These are phyloP conservation scores for Agelastica alni DNA, from an alignment of 2,888 invertebrate species.

Conservation along the genomic window DNA sequence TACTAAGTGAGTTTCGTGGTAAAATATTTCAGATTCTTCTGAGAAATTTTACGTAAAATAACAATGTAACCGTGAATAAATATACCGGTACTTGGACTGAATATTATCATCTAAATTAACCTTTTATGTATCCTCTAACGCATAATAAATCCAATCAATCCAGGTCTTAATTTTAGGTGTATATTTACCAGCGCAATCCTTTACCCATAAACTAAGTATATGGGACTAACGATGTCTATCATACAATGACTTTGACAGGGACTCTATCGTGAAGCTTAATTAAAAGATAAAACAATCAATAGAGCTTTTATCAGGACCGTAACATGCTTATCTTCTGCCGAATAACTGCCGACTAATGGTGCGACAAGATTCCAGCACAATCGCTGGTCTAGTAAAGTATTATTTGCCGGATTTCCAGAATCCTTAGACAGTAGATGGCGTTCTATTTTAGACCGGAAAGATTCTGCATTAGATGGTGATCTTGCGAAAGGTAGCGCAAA, in stretches of 20 bases:
- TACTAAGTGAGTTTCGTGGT: too few species aligned
- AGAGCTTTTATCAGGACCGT: constrained; percentile 32
- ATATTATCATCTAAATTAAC: too few species aligned
- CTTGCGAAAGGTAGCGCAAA: too few species aligned
- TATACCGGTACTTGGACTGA: too few species aligned
- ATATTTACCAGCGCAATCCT: not conserved
- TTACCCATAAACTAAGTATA: constrained; percentile 25
- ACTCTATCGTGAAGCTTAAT: constrained; percentile 33
- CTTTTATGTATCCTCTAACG: too few species aligned
- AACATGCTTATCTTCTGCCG: constrained; percentile 26
- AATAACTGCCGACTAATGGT: constrained; percentile 29
- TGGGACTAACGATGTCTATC: constrained; percentile 19
- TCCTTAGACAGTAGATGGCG: constrained; percentile 26
- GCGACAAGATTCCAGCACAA: constrained; percentile 20
- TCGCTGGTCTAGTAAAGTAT: constrained; percentile 20
- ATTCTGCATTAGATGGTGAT: too few species aligned
- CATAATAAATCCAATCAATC: too few species aligned
- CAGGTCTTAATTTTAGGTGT: too few species aligned
- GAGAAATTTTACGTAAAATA: too few species aligned
- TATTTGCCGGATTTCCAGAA: constrained; percentile 27
- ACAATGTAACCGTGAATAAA: too few species aligned
- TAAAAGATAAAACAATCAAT: constrained; percentile 38
- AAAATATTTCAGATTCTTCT: too few species aligned
- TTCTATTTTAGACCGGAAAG: constrained; percentile 31
- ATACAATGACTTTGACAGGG: constrained; percentile 28